These are phyloP conservation scores for Pseudochaenichthys georgianus DNA, from an alignment of 2,797 vertebrate genomes.

Conservation along the genomic window DNA sequence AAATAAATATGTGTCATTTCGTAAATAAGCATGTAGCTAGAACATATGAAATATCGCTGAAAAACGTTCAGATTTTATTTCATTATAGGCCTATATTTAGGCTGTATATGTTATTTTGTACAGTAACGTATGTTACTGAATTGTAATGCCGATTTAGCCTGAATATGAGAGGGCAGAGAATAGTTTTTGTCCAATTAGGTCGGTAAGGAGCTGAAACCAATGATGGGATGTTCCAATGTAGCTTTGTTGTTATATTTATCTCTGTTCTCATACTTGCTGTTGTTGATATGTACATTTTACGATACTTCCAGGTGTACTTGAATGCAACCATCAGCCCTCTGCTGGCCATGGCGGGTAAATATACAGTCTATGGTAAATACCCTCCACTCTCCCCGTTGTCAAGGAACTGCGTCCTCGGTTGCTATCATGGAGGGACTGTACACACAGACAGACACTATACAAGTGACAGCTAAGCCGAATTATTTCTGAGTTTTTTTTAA, in stretches of 20 bases:
- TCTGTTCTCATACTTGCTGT: neutral
- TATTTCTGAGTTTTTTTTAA: neutral
- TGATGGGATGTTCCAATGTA: neutral
- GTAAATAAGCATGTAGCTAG: neutral
- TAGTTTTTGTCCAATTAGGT: neutral
- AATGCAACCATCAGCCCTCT: constrained; percentile 52
- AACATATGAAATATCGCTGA: constrained; percentile 2
- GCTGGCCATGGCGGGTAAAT: constrained; percentile 28
- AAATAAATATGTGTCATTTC: neutral
- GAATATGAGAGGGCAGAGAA: neutral
- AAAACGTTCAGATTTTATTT: neutral
- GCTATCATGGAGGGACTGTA: constrained; percentile 54
- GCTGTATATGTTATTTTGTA: neutral
- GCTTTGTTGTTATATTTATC: neutral
- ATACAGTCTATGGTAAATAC: neutral
- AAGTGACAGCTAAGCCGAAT: neutral
- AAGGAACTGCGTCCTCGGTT: constrained; percentile 79
- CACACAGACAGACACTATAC: constrained; percentile 38
- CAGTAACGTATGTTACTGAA: neutral
- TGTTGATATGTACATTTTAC: neutral
- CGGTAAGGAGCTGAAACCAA: neutral
- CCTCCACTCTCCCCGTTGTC: constrained; percentile 62
- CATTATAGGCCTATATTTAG: neutral
- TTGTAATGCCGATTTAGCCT: neutral
- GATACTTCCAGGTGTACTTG: constrained; percentile 22